Evolutionary conservation across 2,113 vertebrate species (phyloP).

Genomic region (Dromas ardeola): DNA sequence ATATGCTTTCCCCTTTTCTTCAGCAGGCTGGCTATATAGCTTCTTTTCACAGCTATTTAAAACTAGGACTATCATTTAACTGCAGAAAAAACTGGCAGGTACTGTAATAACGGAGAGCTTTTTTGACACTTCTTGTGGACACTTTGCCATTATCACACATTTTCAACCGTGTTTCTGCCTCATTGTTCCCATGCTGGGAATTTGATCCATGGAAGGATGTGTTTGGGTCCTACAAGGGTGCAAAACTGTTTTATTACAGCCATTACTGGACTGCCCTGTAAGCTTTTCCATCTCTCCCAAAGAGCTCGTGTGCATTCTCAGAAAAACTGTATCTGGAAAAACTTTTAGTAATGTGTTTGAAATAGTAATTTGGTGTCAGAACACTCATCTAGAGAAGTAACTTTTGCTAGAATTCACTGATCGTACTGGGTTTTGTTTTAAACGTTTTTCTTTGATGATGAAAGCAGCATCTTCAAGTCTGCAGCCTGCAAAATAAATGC

Average conservation of each 20-base stretch:
- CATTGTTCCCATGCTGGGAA: neutral
- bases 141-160: neutral
- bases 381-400: neutral
- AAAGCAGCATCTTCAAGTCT: neutral
- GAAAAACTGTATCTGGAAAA: neutral
- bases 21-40: too few species aligned
- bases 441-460: neutral
- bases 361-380: neutral
- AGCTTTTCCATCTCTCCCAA: neutral
- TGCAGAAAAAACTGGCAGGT: neutral
- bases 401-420: neutral
- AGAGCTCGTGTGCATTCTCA: neutral
- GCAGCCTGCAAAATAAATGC: neutral
- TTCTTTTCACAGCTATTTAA: neutral
- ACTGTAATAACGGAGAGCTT: neutral
- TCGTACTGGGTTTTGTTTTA: neutral
- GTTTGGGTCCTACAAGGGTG: neutral
- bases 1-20: neutral
- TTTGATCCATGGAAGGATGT: neutral
- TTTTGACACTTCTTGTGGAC: neutral
- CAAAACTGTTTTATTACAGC: neutral
- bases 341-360: neutral
- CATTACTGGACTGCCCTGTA: neutral
- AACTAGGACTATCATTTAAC: neutral
- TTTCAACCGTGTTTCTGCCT: neutral